Conservation (phyloP, 2,113 vertebrate genomes). For the Macroglossus sobrinus region DNA sequence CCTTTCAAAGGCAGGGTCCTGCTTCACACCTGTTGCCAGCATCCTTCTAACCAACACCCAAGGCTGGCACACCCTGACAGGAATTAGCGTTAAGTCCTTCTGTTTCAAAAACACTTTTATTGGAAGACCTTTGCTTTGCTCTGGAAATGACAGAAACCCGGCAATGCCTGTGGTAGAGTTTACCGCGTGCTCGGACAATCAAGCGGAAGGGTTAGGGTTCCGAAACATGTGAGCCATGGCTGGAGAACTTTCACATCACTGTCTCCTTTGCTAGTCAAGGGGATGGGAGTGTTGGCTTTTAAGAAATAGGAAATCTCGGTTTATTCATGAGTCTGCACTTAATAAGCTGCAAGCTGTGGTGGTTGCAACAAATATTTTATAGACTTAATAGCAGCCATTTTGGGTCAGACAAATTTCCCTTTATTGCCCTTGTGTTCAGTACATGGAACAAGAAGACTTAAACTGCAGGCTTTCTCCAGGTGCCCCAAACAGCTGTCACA, state of each 20-base stretch:
- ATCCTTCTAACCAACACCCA: neutral
- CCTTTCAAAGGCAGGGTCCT: neutral
- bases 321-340: slow-evolving; percentile 70
- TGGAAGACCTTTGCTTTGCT: slow-evolving; percentile 40
- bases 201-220: neutral
- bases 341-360: slow-evolving; percentile 73
- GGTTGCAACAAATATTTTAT: slow-evolving; percentile 80
- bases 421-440: slow-evolving; percentile 74
- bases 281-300: slow-evolving; percentile 71
- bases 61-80: neutral
- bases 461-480: slow-evolving; percentile 77
- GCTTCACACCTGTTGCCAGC: neutral
- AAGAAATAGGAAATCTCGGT: slow-evolving; percentile 70
- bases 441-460: slow-evolving; percentile 69
- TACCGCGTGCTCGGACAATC: slow-evolving; percentile 30
- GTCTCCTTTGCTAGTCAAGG: slow-evolving; percentile 66
- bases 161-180: neutral
- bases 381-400: slow-evolving; percentile 77
- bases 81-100: neutral
- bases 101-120: neutral
- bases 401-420: slow-evolving; percentile 77
- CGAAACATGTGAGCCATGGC: slow-evolving; percentile 53
- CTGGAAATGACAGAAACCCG: slow-evolving; percentile 55
- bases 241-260: slow-evolving; percentile 59
- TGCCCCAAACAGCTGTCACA: slow-evolving; percentile 79